phyloP scores from a whole-genome alignment of 2,113 vertebrate species.

The Talpa occidentalis region DNA sequence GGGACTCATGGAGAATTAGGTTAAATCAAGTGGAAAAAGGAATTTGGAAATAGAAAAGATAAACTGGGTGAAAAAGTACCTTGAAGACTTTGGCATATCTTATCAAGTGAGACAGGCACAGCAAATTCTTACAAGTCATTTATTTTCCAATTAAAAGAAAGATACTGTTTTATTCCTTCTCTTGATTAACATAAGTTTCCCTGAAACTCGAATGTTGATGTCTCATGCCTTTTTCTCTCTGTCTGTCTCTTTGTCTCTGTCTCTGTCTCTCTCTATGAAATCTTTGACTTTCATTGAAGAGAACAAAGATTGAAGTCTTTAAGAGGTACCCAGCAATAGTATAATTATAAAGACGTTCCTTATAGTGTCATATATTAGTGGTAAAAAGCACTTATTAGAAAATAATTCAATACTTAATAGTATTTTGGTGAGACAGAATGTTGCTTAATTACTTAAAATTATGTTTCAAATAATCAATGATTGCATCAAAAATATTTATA shows the following conservation, averaged over 20 bases:
- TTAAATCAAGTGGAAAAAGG: slow-evolving; percentile 30
- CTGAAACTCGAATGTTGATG: neutral
- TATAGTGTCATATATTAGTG: neutral
- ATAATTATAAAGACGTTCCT: neutral
- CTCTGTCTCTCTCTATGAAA: neutral
- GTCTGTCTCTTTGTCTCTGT: no score
- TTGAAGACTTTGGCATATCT: neutral
- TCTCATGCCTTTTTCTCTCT: neutral
- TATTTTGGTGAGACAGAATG: neutral
- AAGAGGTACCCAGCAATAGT: neutral
- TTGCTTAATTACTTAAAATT: slow-evolving; percentile 3
- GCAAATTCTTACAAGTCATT: neutral
- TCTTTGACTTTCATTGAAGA: neutral
- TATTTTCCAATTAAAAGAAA: neutral
- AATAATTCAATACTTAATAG: neutral
- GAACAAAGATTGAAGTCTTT: neutral
- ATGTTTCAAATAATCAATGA: neutral
- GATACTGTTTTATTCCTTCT: neutral
- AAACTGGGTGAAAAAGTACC: neutral
- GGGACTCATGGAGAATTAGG: neutral
- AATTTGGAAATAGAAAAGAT: slow-evolving; percentile 1
- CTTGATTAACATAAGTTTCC: neutral
- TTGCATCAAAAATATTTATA: neutral
- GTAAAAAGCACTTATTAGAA: neutral
- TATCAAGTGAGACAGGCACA: neutral